Conservation (phyloP, 1,140 invertebrate genomes). For the Apis cerana region DNA sequence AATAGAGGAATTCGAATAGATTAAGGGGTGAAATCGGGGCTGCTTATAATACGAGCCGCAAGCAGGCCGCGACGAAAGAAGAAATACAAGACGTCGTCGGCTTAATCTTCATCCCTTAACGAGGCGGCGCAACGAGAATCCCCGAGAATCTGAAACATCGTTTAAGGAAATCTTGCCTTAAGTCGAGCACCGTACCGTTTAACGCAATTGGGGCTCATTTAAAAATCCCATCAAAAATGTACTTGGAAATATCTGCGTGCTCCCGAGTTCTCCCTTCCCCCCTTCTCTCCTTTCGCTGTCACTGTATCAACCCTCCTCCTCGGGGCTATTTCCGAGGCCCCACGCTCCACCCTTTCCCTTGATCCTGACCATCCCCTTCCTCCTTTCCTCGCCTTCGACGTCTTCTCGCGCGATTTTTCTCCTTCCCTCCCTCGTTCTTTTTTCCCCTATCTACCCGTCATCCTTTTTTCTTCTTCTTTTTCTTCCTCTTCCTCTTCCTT, state of each 20-base stretch:
- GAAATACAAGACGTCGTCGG: slow-evolving; percentile 43
- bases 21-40: slow-evolving; percentile 15
- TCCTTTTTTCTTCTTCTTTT: neutral
- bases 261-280: slow-evolving; percentile 35
- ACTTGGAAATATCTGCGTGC: slow-evolving; percentile 70
- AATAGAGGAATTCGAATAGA: slow-evolving; percentile 8
- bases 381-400: neutral
- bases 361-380: slow-evolving; percentile 34
- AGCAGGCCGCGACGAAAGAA: slow-evolving; percentile 22
- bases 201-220: slow-evolving; percentile 80
- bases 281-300: neutral
- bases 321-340: slow-evolving; percentile 56
- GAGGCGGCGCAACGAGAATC: slow-evolving; percentile 45
- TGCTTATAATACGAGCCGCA: slow-evolving; percentile 17
- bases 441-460: neutral
- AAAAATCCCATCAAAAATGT: slow-evolving; percentile 81
- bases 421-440: neutral
- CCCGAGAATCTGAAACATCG: slow-evolving; percentile 70
- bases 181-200: slow-evolving; percentile 68
- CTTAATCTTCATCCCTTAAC: slow-evolving; percentile 60
- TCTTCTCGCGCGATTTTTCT: slow-evolving; percentile 2
- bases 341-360: slow-evolving; percentile 41
- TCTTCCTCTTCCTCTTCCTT: neutral
- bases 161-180: slow-evolving; percentile 78
- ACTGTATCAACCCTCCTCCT: slow-evolving; percentile 46